Percentiles rank a stretch among this genome's conserved stretches.
These are phyloP conservation scores for Rhabditophanes sp. DNA, from an alignment of 2,888 invertebrate genomes.

Conservation along the genomic window DNA sequence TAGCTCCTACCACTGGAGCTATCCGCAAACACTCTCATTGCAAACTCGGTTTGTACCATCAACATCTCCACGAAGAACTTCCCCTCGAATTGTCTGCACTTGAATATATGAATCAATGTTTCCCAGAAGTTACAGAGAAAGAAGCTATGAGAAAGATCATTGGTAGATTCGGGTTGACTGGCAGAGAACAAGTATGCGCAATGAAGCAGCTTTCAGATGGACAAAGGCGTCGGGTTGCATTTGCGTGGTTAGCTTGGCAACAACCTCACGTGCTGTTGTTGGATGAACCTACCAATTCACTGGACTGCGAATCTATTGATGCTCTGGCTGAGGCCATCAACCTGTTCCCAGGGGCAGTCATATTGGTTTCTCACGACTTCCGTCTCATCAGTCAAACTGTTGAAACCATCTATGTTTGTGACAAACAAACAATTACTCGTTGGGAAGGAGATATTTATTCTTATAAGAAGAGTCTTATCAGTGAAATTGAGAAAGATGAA, in stretches of 20 bases:
- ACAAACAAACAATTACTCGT: conserved; percentile 80
- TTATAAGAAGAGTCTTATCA: conserved; percentile 84
- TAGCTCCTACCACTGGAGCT: conserved; percentile 84
- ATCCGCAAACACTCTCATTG: conserved; percentile 94
- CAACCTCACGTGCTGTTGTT: conserved; percentile 69
- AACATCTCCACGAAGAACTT: conserved; percentile 85
- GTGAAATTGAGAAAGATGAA: conserved; percentile 54
- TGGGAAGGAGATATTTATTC: conserved; percentile 89
- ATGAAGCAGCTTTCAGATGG: conserved; percentile 89
- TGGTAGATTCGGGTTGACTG: conserved; percentile 88
- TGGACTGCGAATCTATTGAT: conserved; percentile 87
- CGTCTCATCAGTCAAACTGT: conserved; percentile 91
- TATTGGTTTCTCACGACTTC: conserved; percentile 98
- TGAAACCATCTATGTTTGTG: conserved; percentile 99
- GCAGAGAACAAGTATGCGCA: conserved; percentile 84
- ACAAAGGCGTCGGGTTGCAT: conserved; percentile 90
- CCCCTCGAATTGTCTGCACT: conserved; percentile 83
- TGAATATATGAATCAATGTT: conserved; percentile 93
- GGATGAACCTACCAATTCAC: conserved; percentile 75
- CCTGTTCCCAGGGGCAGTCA: conserved; percentile 93
- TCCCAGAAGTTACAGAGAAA: conserved; percentile 86
- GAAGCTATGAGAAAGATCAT: conserved; percentile 99
- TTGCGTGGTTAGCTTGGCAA: conserved; percentile 96
- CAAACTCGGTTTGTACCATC: conserved; percentile 90
- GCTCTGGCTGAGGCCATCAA: conserved; percentile 90